phyloP scores from a whole-genome alignment of 2,888 invertebrate species.

The Drosophila fulvimacula region DNA sequence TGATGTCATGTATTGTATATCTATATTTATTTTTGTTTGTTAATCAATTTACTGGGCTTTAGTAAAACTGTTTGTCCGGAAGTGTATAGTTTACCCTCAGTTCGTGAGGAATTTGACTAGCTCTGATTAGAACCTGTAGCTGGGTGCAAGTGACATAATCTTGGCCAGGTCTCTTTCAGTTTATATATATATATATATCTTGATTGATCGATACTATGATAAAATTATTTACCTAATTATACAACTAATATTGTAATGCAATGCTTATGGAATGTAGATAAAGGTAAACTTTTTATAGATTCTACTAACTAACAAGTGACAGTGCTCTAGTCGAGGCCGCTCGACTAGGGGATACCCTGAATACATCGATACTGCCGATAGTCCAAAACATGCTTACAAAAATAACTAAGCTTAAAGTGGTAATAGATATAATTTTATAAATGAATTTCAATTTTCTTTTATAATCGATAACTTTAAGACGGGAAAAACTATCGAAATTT shows the following conservation, averaged over 20 bases:
- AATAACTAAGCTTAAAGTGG: too few species aligned
- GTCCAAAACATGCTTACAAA: too few species aligned
- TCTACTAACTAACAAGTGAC: too few species aligned
- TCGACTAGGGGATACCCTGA: too few species aligned
- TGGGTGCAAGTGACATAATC: not conserved
- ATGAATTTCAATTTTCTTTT: too few species aligned
- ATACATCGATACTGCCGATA: too few species aligned
- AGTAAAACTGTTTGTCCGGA: not conserved
- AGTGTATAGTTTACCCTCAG: not conserved
- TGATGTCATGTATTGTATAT: not conserved
- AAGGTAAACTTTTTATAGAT: not conserved
- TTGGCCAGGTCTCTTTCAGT: not conserved
- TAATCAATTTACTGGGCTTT: conserved; percentile 7
- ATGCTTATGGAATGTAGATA: not conserved
- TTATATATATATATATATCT: not conserved
- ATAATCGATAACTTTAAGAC: too few species aligned
- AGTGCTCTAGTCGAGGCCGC: too few species aligned
- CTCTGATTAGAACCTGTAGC: not conserved
- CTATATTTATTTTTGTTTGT: not conserved
- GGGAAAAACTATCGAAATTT: too few species aligned
- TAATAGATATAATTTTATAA: too few species aligned
- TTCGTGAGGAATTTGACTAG: not conserved
- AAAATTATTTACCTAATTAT: not conserved
- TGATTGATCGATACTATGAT: not conserved
- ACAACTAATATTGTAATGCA: not conserved